phyloP scores from a whole-genome alignment of 2,113 vertebrate genomes.

The Andinoacara biseriatus region DNA sequence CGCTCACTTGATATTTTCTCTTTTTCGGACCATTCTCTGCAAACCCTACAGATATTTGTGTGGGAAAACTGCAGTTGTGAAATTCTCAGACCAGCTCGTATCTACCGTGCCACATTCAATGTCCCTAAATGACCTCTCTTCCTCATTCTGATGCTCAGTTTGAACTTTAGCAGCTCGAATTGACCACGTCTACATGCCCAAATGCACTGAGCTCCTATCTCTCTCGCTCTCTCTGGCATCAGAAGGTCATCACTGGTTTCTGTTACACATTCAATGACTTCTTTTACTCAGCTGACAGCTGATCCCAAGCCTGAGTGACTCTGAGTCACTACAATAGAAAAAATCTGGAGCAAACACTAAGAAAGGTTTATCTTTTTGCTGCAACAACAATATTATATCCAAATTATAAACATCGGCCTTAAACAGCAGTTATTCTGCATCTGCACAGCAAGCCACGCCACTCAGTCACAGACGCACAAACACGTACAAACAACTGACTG shows the following conservation, averaged over 20 bases:
- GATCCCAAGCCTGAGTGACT: constrained; percentile 1
- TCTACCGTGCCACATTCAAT: fast-evolving
- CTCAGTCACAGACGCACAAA: neutral
- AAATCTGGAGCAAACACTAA: neutral
- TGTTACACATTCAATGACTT: neutral
- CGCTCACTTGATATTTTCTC: neutral
- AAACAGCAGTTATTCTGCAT: neutral
- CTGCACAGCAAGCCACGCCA: neutral
- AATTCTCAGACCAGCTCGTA: too few relatives aligned
- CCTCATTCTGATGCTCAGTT: neutral
- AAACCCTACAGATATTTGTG: neutral
- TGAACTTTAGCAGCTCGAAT: fast-evolving
- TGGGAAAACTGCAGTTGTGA: fast-evolving
- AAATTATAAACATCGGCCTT: neutral
- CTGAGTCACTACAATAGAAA: constrained; percentile 23
- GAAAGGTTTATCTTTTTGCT: neutral
- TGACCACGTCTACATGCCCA: neutral
- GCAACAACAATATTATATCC: neutral
- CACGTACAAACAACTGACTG: neutral
- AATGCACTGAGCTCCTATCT: neutral
- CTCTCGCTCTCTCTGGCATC: neutral
- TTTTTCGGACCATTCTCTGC: fast-evolving
- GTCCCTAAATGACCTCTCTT: neutral
- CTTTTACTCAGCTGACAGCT: neutral
- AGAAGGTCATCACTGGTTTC: neutral